These are phyloP conservation scores for Hafferia zeledoni DNA, from an alignment of 2,797 vertebrate genomes.

Conservation along the genomic window DNA sequence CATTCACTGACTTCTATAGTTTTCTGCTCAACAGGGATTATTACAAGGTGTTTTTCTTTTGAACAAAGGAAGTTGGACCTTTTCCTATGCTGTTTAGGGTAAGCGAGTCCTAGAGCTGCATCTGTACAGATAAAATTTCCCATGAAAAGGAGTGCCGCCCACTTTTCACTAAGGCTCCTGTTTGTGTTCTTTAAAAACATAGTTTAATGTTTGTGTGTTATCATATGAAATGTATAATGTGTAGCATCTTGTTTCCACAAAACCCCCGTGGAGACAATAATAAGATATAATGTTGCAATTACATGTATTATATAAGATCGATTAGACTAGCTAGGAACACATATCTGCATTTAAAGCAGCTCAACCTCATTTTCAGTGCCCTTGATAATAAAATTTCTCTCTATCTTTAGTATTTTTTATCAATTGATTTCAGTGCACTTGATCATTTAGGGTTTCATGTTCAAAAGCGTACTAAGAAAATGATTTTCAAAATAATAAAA, in stretches of 20 bases:
- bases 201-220: conserved; percentile 24
- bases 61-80: not conserved
- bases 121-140: not conserved
- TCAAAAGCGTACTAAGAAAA: not conserved
- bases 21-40: not conserved
- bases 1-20: not conserved
- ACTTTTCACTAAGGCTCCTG: not conserved
- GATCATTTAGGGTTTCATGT: not conserved
- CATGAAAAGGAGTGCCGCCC: not conserved
- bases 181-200: not conserved
- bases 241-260: conserved; percentile 28
- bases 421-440: not conserved
- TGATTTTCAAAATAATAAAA: not conserved
- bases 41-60: not conserved
- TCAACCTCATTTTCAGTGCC: conserved; percentile 17
- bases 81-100: not conserved
- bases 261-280: conserved; percentile 50
- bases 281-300: conserved; percentile 52
- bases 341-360: conserved; percentile 50
- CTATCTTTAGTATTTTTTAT: conserved; percentile 17
- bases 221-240: not conserved
- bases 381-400: conserved; percentile 21
- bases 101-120: not conserved
- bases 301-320: conserved; percentile 37
- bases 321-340: conserved; percentile 18